Conservation (phyloP, 2,797 vertebrate species). For the Chromis chromis region DNA sequence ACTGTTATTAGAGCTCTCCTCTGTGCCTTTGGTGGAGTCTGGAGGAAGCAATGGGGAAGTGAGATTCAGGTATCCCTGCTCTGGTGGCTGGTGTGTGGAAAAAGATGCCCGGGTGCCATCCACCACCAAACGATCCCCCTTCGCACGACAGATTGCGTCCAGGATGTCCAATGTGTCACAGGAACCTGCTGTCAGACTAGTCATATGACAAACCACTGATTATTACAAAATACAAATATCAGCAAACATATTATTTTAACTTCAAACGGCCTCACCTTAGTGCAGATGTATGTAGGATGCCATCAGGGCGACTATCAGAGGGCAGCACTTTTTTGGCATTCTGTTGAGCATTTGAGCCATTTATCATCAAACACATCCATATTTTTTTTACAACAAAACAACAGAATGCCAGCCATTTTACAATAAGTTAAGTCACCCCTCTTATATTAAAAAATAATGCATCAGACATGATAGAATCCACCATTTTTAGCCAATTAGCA, state of each 20-base stretch:
- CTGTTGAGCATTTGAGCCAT: constrained; percentile 70
- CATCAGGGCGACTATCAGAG: constrained; percentile 80
- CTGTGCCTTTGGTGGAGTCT: constrained; percentile 48
- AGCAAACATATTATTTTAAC: not conserved
- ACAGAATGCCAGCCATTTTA: constrained; percentile 3
- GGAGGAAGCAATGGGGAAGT: constrained; percentile 78
- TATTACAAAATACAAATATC: constrained; percentile 10
- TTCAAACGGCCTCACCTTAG: constrained; percentile 81
- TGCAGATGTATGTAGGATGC: constrained; percentile 78
- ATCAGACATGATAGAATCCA: too few relatives aligned
- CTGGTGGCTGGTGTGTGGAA: constrained; percentile 79
- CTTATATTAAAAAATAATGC: too few relatives aligned
- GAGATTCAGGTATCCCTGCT: constrained; percentile 89
- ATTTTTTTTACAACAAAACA: not conserved
- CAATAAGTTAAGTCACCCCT: not conserved
- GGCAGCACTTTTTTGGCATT: constrained; percentile 81
- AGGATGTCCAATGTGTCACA: constrained; percentile 74
- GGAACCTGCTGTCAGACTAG: constrained; percentile 76
- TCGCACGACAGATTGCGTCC: constrained; percentile 77
- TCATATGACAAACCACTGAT: not conserved
- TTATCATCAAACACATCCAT: not conserved
- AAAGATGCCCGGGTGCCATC: constrained; percentile 71
- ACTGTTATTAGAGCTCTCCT: constrained; percentile 59
- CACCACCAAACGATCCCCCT: constrained; percentile 63
- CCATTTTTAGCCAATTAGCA: too few relatives aligned